These are phyloP conservation scores for Acromyrmex echinatior DNA, from an alignment of 1,140 invertebrate genomes.

Conservation along the genomic window DNA sequence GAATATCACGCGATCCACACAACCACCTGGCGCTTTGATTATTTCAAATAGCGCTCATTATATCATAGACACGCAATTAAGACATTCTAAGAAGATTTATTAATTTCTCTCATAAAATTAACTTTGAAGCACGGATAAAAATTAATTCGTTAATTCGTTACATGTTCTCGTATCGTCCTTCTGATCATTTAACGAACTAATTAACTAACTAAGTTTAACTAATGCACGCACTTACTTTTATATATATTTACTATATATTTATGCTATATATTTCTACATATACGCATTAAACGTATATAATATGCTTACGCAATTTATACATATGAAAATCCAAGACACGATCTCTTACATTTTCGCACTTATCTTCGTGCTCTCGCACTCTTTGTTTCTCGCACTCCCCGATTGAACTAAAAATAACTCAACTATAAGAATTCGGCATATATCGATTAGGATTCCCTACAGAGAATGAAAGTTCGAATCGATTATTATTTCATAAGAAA, in stretches of 20 bases:
- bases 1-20: constrained; percentile 70
- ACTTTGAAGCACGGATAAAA: neutral
- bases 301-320: constrained; percentile 73
- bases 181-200: constrained; percentile 83
- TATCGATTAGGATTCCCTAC: no score
- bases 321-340: constrained; percentile 76
- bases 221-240: constrained; percentile 59
- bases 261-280: constrained; percentile 50
- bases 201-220: no score
- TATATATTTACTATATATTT: no score
- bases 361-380: constrained; percentile 46
- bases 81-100: neutral
- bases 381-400: neutral
- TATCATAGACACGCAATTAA: neutral
- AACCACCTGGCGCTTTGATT: constrained; percentile 70
- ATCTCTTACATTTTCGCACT: constrained; percentile 79
- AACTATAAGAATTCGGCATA: constrained; percentile 60
- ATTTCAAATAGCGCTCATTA: constrained; percentile 12
- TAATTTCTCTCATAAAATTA: constrained; percentile 17
- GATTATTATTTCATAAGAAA: neutral
- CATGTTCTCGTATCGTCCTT: constrained; percentile 86
- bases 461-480: no score
- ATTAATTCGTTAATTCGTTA: neutral
- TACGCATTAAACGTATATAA: constrained; percentile 62
- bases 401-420: constrained; percentile 72